Evolutionary conservation across 2,113 vertebrate genomes (phyloP), one percentile per base, ranked within the genome.

Genomic region (Nannospalax galili): DNA sequence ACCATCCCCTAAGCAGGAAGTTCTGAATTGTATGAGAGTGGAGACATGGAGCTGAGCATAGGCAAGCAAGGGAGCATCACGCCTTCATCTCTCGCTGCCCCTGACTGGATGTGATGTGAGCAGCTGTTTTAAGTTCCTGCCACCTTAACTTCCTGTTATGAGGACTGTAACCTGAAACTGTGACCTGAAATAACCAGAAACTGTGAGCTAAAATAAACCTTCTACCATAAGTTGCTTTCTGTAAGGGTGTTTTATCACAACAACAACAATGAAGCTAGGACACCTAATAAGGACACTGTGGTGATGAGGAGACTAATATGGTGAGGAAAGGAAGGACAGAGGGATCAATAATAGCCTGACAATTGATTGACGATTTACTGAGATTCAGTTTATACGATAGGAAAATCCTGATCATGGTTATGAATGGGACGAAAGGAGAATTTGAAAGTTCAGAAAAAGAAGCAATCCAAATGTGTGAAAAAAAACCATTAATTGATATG

Each of bases 391-490:
- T 42, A 24, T 79, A 80, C 8, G 14, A 62, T 74, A 10, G 48
- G 42, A 70, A 88, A 91, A 20, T 45, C 62, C 82, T 79, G 30
- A 26, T 64, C 22, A 35, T 88, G 37, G 62, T 75, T 72, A 35
- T 77, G 0, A 32, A 40, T 6, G 32, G 74, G 30, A 62, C 28
- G 20, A 91, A 86, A 94, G 8, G 62, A 80, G 42, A 94, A 96
- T 90, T 24, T 90, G 56, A 80, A 96, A 60, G 20, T 88, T 56
- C 19, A 80, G n/a, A 62, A 77, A 77, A 20, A 87, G 26, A 85
- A 17, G 22, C 1, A n/a, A 42, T 42, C 26, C n/a, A n/a, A 40
- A 89, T 77, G 5, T 40, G 37, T 42, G 24, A 35, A 30, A 78
- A 69, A n/a, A n/a, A n/a, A n/a, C n/a, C n/a, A 67, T 87, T 52